Evolutionary conservation across 1,140 invertebrate species (phyloP).

Genomic region (Rhizoglyphus robini): DNA sequence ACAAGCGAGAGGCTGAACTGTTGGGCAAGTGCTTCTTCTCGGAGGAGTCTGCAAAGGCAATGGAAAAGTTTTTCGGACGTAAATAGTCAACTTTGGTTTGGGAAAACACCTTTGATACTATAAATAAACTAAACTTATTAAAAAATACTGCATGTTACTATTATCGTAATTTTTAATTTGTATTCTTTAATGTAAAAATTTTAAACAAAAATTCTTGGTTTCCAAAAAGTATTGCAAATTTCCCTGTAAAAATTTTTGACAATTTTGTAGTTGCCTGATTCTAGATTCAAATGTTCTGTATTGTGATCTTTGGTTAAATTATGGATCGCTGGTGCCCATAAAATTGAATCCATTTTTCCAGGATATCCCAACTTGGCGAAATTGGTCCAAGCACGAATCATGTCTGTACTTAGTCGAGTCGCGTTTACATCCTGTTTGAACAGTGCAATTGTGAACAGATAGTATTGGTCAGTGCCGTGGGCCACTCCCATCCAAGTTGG

Average conservation of each 20-base stretch:
- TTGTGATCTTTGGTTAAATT: not conserved
- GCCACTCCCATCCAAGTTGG: not conserved
- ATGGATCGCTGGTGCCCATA: not conserved
- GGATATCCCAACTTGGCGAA: not conserved
- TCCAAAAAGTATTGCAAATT: not conserved
- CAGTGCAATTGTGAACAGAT: not conserved
- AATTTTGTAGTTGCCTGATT: not conserved
- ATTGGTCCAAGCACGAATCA: too few relatives aligned
- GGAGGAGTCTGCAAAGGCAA: slow-evolving; percentile 43
- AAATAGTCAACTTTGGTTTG: too few relatives aligned
- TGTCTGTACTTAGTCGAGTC: not conserved
- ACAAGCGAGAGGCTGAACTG: slow-evolving; percentile 41
- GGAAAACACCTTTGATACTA: too few relatives aligned
- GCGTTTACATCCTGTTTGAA: not conserved
- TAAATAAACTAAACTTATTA: too few relatives aligned
- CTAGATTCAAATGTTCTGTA: not conserved
- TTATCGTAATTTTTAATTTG: too few relatives aligned
- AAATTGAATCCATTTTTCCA: not conserved
- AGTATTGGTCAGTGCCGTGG: not conserved
- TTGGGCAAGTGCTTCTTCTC: slow-evolving; percentile 46
- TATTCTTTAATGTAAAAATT: too few relatives aligned
- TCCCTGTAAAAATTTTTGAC: not conserved
- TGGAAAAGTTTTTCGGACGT: slow-evolving; percentile 38
- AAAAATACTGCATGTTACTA: too few relatives aligned
- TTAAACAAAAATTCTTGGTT: too few relatives aligned